These are phyloP conservation scores for Cantharis nigra DNA, from an alignment of 2,888 invertebrate genomes.

Conservation along the genomic window DNA sequence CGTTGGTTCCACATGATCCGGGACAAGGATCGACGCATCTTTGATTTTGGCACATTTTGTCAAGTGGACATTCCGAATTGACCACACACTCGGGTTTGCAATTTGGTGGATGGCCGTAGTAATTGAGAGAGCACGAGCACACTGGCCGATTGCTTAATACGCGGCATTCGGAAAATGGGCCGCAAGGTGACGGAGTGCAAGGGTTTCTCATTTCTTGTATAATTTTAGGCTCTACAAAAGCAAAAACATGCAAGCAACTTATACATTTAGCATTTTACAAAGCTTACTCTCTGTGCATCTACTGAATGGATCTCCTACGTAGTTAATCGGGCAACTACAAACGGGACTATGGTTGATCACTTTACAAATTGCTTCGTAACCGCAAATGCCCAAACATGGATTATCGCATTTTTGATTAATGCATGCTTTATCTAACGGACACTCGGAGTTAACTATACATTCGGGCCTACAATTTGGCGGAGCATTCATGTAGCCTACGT, in stretches of 20 bases:
- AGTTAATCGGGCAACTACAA: conserved; percentile 72
- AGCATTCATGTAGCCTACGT: conserved; percentile 71
- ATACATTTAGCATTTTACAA: background rate
- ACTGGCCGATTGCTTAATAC: conserved; percentile 69
- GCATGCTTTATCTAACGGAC: conserved; percentile 75
- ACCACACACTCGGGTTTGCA: conserved; percentile 78
- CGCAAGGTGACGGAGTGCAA: conserved; percentile 76
- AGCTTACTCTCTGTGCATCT: conserved; percentile 72
- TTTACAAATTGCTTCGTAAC: conserved; percentile 76
- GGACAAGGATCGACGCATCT: conserved; percentile 76
- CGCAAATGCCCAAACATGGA: conserved; percentile 78
- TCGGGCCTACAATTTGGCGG: conserved; percentile 79
- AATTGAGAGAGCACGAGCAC: conserved; percentile 75
- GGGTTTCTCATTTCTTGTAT: conserved; percentile 55
- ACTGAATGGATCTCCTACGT: conserved; percentile 77
- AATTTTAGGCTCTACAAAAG: conserved; percentile 47
- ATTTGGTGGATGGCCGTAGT: conserved; percentile 78
- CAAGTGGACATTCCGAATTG: conserved; percentile 73
- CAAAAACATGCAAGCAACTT: conserved; percentile 30
- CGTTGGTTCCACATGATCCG: conserved; percentile 75
- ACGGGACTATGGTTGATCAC: conserved; percentile 81
- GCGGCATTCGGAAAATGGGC: conserved; percentile 76
- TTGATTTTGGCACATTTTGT: conserved; percentile 72
- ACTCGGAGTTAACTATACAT: conserved; percentile 79
- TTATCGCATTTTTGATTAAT: conserved; percentile 77